These are phyloP conservation scores for Neotoxoptera formosana DNA, from an alignment of 1,140 invertebrate genomes.

Conservation along the genomic window DNA sequence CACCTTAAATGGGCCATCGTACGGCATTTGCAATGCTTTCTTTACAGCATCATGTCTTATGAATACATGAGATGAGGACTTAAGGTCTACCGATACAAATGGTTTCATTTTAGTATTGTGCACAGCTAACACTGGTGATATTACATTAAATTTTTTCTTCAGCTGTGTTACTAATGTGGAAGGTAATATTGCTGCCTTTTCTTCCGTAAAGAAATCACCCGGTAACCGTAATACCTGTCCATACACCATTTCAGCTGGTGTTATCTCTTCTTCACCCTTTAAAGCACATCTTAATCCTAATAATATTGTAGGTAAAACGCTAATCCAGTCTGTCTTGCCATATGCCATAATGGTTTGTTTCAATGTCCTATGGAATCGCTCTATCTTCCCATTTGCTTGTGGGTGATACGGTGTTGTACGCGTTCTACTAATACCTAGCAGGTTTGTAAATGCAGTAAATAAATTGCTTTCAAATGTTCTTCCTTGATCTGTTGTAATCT, in stretches of 20 bases:
- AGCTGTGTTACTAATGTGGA: too few relatives aligned
- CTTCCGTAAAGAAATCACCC: not conserved
- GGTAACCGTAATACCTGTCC: not conserved
- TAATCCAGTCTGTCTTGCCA: not conserved
- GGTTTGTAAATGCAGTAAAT: not conserved
- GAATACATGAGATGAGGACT: too few relatives aligned
- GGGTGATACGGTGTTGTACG: slow-evolving; percentile 64
- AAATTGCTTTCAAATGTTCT: slow-evolving; percentile 63
- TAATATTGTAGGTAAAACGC: not conserved
- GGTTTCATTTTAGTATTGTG: too few relatives aligned
- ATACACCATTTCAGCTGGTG: not conserved
- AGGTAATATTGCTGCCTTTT: too few relatives aligned
- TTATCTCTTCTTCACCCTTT: not conserved
- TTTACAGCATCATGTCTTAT: too few relatives aligned
- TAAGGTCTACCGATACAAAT: too few relatives aligned
- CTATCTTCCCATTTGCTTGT: not conserved
- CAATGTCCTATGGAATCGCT: not conserved
- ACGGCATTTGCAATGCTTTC: too few relatives aligned
- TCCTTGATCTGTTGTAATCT: slow-evolving; percentile 64
- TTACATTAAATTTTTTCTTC: too few relatives aligned
- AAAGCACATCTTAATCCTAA: not conserved
- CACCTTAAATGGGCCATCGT: too few relatives aligned
- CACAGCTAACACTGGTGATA: too few relatives aligned
- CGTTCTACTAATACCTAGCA: not conserved
- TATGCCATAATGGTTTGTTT: not conserved